Percentiles rank a stretch among this genome's conserved stretches.
phyloP scores from a whole-genome alignment of 2,888 invertebrate genomes.

The Platycheirus albimanus region DNA sequence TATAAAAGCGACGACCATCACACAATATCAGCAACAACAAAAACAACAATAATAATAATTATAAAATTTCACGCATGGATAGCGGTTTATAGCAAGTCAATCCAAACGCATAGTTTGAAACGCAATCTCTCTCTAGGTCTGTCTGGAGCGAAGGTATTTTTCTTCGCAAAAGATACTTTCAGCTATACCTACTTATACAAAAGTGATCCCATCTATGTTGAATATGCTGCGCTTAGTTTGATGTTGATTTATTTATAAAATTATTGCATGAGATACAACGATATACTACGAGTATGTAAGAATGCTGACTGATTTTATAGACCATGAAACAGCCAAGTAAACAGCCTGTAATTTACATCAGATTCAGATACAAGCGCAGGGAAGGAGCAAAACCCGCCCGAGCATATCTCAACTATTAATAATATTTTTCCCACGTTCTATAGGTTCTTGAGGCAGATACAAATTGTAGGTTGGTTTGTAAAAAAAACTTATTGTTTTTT shows the following conservation, averaged over 20 bases:
- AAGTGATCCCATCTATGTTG: background rate
- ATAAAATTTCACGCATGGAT: slow-evolving; percentile 14
- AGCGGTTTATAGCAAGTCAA: slow-evolving; percentile 27
- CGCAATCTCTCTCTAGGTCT: slow-evolving; percentile 39
- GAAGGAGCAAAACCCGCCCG: slow-evolving; percentile 8
- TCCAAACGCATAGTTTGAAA: slow-evolving; percentile 26
- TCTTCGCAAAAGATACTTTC: slow-evolving; percentile 26
- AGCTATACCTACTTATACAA: too few relatives aligned
- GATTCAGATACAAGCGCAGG: too few relatives aligned
- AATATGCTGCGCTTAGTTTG: slow-evolving; percentile 18
- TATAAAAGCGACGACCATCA: background rate
- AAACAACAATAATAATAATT: background rate
- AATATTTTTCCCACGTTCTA: slow-evolving; percentile 64
- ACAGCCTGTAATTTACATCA: slow-evolving; percentile 47
- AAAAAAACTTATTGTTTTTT: slow-evolving; percentile 18
- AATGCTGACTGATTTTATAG: slow-evolving; percentile 65
- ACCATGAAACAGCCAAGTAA: slow-evolving; percentile 59
- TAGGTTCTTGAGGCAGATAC: too few relatives aligned
- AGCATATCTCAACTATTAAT: slow-evolving; percentile 30
- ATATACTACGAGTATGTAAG: too few relatives aligned
- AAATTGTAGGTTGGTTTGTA: slow-evolving; percentile 25
- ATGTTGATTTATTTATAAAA: slow-evolving; percentile 69
- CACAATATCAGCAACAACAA: too few relatives aligned
- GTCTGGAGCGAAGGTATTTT: slow-evolving; percentile 54
- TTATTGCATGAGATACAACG: slow-evolving; percentile 46